Percentiles rank a stretch among this genome's conserved stretches.
These are phyloP conservation scores for Sebastes cheni DNA, from an alignment of 2,797 vertebrate species.

Conservation along the genomic window DNA sequence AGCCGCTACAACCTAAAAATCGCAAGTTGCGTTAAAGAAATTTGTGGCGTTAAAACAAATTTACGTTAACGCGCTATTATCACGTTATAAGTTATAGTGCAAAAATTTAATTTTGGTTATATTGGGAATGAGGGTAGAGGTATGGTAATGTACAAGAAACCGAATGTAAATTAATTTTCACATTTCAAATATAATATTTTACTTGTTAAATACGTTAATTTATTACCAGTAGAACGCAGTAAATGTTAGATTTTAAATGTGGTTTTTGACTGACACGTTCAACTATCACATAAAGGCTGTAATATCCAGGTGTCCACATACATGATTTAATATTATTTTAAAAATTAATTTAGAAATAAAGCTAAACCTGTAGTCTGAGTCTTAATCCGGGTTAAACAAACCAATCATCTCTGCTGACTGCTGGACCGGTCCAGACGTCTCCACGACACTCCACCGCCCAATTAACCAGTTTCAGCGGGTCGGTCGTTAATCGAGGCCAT, in stretches of 20 bases:
- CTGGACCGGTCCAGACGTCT: conserved; percentile 2
- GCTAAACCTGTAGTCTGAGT: neutral
- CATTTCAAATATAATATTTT: neutral
- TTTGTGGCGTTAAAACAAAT: too few species aligned
- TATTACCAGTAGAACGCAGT: neutral
- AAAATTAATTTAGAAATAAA: too few species aligned
- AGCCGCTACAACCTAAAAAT: too few species aligned
- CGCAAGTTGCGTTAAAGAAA: too few species aligned
- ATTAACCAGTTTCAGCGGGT: conserved; percentile 35
- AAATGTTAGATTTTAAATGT: too few species aligned
- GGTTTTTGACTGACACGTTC: too few species aligned
- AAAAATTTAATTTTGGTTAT: neutral
- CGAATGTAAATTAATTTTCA: neutral
- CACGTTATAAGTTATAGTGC: neutral
- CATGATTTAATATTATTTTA: too few species aligned
- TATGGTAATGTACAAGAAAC: neutral
- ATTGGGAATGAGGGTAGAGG: neutral
- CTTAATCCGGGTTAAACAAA: neutral
- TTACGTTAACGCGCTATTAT: too few species aligned
- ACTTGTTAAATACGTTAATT: neutral
- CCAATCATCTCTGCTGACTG: neutral
- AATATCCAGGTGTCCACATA: neutral
- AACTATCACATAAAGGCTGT: too few species aligned
- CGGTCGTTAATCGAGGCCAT: neutral
- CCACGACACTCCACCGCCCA: neutral